Percentiles rank a stretch among this genome's conserved stretches.
Conservation (phyloP, 2,113 vertebrate genomes). For the Heliornis fulica region DNA sequence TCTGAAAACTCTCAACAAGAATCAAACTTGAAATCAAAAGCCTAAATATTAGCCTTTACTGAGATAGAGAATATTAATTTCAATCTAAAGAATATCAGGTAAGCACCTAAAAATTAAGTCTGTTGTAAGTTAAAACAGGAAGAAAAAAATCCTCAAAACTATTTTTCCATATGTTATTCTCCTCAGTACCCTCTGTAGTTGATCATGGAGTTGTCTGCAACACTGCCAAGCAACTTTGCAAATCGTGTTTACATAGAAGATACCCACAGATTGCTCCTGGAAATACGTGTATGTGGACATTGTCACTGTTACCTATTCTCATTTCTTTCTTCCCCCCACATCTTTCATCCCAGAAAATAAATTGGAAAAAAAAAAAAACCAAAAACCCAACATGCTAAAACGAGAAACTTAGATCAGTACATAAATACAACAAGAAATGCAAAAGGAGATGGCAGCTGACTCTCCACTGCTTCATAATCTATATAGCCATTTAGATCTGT, state of each 20-base stretch:
- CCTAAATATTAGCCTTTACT: neutral
- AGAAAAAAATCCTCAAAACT: neutral
- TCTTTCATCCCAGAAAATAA: neutral
- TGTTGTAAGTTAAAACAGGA: neutral
- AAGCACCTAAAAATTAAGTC: neutral
- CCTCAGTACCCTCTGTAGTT: neutral
- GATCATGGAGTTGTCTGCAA: neutral
- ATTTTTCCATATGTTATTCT: neutral
- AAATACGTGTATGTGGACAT: neutral
- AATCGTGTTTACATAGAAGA: neutral
- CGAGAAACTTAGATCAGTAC: neutral
- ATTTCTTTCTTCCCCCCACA: neutral
- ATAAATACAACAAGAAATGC: slow-evolving; percentile 3
- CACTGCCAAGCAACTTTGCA: neutral
- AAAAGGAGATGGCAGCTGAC: slow-evolving; percentile 17
- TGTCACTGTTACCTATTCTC: neutral
- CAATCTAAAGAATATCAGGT: neutral
- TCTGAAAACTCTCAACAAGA: neutral
- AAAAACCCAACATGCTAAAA: neutral
- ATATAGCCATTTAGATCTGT: slow-evolving; percentile 1
- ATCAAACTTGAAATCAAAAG: neutral
- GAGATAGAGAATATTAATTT: neutral
- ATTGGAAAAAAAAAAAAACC: neutral
- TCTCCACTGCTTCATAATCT: neutral
- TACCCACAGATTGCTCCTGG: neutral